Evolutionary conservation across 1,140 invertebrate species (phyloP), one percentile per base, ranked within the genome.

Genomic region (Theocolax elegans): DNA sequence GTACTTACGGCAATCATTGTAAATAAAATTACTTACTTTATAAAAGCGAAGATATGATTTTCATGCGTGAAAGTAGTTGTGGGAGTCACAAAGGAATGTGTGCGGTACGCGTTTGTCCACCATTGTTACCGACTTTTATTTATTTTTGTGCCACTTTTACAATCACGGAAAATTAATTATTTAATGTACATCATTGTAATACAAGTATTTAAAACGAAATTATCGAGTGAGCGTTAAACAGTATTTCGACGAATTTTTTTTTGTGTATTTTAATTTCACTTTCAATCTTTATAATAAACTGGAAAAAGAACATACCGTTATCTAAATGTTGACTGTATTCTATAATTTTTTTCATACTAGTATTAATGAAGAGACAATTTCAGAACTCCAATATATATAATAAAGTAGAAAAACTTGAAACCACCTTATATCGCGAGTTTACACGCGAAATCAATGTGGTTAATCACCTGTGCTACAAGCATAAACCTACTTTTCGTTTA

Each of bases 21-120:
- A 69, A 63, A 69, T 69, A 69, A 62, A 53, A 3, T 48, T 49
- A 44, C 35, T 35, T 21, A 31, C 63, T 27, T 62, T 69, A 38
- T 62, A 51, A 60, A 59, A 21, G 19, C 21, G 19, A 54, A 56
- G 21, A 63, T 23, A 44, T 58, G n/a, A n/a, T 44, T 31, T 9
- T 67, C 9, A n/a, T 17, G 35, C 9, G 15, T 49, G 25, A 67
- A 64, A 63, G 25, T 64, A 7, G 9, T 19, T 6, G 8, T 42
- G n/a, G 51, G 49, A 69, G 38, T 62, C 53, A 13, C 51, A 40
- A 63, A 49, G 23, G 46, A 59, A 29, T 27, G 31, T 54, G 38
- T 64, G n/a, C 42, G 10, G 7, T 51, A 23, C 54, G 31, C 40
- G 23, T 38, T 49, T 49, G 40, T 59, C 40, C 38, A 59, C 48